Evolutionary conservation across 2,888 invertebrate species (phyloP).

Genomic region (Timema podura): DNA sequence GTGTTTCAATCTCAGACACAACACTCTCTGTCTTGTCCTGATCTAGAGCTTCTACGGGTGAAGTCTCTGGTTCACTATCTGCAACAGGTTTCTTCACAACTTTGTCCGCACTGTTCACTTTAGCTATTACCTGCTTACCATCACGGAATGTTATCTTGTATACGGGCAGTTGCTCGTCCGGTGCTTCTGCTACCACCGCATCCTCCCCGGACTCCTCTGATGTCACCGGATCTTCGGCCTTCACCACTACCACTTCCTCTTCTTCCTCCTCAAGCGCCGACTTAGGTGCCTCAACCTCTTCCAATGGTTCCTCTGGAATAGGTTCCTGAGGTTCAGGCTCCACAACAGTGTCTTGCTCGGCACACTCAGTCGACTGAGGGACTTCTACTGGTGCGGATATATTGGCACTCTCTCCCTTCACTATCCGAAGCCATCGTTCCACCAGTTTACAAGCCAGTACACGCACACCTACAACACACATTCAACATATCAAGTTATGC

Average conservation of each 20-base stretch:
- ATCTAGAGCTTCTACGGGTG: too few relatives aligned
- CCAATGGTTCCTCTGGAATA: not conserved
- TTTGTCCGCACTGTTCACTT: conserved; percentile 45
- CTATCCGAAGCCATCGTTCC: conserved; percentile 85
- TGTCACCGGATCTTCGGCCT: conserved; percentile 23
- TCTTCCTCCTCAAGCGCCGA: not conserved
- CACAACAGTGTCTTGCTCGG: conserved; percentile 3
- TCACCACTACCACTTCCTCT: conserved; percentile 17
- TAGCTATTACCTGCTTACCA: conserved; percentile 65
- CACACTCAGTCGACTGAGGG: not conserved
- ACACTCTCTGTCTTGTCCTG: too few relatives aligned
- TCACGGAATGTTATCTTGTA: conserved; percentile 68
- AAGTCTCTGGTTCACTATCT: not conserved
- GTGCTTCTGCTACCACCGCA: conserved; percentile 23
- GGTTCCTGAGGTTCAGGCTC: not conserved
- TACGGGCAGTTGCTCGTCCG: conserved; percentile 39
- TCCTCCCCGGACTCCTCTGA: conserved; percentile 25
- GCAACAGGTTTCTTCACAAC: not conserved
- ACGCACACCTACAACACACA: conserved; percentile 59
- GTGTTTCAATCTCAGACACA: too few relatives aligned
- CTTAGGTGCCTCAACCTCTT: conserved; percentile 3
- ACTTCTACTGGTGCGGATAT: not conserved
- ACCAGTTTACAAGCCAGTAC: conserved; percentile 76
- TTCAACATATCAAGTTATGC: not conserved
- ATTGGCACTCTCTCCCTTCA: conserved; percentile 61